Evolutionary conservation across 2,888 invertebrate genomes (phyloP).

Genomic region (Tenodera sinensis): DNA sequence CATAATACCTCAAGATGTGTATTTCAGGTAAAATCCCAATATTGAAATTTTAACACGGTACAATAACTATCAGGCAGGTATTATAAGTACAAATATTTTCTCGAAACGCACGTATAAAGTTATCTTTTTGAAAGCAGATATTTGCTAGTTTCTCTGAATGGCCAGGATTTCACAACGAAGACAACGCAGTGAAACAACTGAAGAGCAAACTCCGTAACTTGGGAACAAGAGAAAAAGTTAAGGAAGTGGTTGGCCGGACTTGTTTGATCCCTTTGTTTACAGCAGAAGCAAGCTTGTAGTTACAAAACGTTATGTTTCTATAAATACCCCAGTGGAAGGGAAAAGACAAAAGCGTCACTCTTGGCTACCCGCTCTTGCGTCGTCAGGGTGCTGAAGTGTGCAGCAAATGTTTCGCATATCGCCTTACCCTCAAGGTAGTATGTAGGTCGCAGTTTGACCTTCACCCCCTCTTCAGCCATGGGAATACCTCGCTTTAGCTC

Average conservation of each 20-base stretch:
- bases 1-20: no score
- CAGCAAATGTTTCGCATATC: neutral
- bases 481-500: no score
- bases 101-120: no score
- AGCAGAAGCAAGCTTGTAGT: neutral
- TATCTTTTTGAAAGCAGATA: no score
- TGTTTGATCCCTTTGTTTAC: neutral
- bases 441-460: neutral
- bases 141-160: neutral
- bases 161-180: neutral
- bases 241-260: neutral
- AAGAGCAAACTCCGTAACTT: neutral
- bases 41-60: no score
- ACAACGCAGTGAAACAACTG: neutral
- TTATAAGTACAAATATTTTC: no score
- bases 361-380: neutral
- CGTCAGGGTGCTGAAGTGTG: neutral
- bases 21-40: no score
- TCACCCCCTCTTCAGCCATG: neutral
- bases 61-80: no score
- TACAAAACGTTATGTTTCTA: neutral
- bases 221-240: neutral
- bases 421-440: neutral
- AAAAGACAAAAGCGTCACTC: neutral
- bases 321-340: neutral